Conservation (phyloP, 2,888 invertebrate genomes). For the Hypomecis punctinalis region DNA sequence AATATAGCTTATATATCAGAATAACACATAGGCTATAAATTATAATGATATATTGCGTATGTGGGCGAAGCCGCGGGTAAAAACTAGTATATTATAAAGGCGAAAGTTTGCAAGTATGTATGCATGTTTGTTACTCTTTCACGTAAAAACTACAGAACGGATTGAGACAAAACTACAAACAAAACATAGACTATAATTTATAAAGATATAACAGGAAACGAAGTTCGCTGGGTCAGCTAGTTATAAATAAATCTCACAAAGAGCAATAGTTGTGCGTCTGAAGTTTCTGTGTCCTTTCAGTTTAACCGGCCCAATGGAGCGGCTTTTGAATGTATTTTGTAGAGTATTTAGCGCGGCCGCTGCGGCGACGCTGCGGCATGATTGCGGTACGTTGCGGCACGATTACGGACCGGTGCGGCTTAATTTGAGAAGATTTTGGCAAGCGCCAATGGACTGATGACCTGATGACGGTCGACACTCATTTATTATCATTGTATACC, state of each 20-base stretch:
- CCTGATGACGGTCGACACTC: slow-evolving; percentile 38
- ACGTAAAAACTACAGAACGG: no score
- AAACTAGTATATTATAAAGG: no score
- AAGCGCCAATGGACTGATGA: slow-evolving; percentile 32
- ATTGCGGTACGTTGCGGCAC: slow-evolving; percentile 8
- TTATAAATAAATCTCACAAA: background rate
- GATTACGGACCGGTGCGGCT: slow-evolving; percentile 24
- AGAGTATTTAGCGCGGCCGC: slow-evolving; percentile 25
- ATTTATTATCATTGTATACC: background rate
- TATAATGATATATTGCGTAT: no score
- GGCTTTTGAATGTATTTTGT: slow-evolving; percentile 21
- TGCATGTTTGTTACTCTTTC: no score
- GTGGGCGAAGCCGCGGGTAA: no score
- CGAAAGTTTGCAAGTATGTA: no score
- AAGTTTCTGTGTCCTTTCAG: slow-evolving; percentile 2
- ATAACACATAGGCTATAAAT: no score
- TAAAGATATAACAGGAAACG: no score
- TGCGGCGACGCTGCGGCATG: slow-evolving; percentile 8
- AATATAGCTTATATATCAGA: no score
- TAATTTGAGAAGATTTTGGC: slow-evolving; percentile 25
- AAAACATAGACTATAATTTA: no score
- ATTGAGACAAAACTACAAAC: no score
- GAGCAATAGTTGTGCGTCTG: background rate
- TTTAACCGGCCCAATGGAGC: slow-evolving; percentile 19
- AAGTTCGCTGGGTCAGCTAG: no score